Conservation (phyloP, 2,797 vertebrate genomes). For the Adrianichthys oophorus region DNA sequence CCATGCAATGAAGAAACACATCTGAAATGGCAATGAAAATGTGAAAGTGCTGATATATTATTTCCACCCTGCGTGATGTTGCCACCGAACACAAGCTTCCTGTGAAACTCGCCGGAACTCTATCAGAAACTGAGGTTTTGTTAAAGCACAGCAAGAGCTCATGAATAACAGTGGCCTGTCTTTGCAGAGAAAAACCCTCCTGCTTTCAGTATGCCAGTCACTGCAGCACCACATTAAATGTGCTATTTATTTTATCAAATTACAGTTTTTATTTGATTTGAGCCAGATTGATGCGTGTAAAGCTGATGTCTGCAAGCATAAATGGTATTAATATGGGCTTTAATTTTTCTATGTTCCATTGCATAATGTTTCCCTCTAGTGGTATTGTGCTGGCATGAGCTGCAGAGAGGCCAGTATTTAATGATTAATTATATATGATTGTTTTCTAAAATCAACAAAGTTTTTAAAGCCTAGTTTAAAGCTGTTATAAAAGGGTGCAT, state of each 20-base stretch:
- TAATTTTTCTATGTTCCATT: constrained; percentile 38
- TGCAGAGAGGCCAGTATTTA: constrained; percentile 4
- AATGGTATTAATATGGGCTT: constrained; percentile 30
- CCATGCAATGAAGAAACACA: constrained; percentile 10
- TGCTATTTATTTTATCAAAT: constrained; percentile 38
- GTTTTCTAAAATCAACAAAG: constrained; percentile 7
- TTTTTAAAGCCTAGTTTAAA: no score
- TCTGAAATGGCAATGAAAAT: constrained; percentile 19
- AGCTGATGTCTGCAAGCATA: constrained; percentile 17
- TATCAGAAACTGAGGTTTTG: constrained; percentile 49
- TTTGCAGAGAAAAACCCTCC: constrained; percentile 11
- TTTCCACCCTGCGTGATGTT: constrained; percentile 20
- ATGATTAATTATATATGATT: constrained; percentile 12
- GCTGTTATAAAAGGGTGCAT: no score
- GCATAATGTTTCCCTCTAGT: constrained; percentile 76
- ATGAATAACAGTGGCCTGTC: constrained; percentile 31
- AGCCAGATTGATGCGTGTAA: constrained; percentile 18
- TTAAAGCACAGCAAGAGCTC: constrained; percentile 36
- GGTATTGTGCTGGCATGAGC: constrained; percentile 28
- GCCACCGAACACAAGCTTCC: constrained; percentile 31
- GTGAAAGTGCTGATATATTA: constrained; percentile 27
- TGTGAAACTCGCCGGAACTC: constrained; percentile 23
- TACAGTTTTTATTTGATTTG: constrained; percentile 19
- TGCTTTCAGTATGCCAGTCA: constrained; percentile 18
- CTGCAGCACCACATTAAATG: constrained; percentile 17